A percentile compares a stretch with the other conserved stretches of the same genome.
Conservation (phyloP, 2,888 invertebrate genomes). For the Teinopalpus imperialis region DNA sequence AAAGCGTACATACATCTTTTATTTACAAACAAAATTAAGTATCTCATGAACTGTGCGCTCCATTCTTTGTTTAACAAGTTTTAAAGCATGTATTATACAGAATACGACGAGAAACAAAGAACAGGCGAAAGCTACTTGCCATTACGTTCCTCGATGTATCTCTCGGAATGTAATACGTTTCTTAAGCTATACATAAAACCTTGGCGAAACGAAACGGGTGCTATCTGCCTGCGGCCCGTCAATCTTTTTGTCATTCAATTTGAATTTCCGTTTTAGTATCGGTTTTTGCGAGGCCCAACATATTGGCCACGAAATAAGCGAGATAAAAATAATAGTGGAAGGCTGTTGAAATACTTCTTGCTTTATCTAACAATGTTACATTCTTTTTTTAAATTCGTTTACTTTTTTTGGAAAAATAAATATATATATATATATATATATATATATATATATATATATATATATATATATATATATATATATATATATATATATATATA, state of each 20-base stretch:
- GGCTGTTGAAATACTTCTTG: no score
- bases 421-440: no score
- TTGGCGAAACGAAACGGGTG: slow-evolving; percentile 63
- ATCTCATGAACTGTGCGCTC: no score
- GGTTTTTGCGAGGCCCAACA: slow-evolving; percentile 24
- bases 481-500: no score
- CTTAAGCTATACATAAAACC: slow-evolving; percentile 52
- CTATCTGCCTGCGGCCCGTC: slow-evolving; percentile 69
- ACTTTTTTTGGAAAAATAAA: no score
- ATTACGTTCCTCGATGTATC: slow-evolving; percentile 19
- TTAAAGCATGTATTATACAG: slow-evolving; percentile 1
- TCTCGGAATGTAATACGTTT: slow-evolving; percentile 55
- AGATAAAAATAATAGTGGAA: background rate
- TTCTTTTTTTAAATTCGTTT: no score
- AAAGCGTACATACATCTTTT: background rate
- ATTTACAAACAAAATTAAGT: slow-evolving; percentile 6
- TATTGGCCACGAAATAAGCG: slow-evolving; percentile 20
- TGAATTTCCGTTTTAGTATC: slow-evolving; percentile 43
- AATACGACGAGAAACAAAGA: slow-evolving; percentile 7
- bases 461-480: no score
- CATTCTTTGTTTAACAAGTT: slow-evolving; percentile 9
- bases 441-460: no score
- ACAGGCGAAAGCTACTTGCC: slow-evolving; percentile 13
- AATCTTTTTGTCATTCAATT: slow-evolving; percentile 80
- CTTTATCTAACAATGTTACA: no score